Percentiles rank a stretch among this genome's conserved stretches.
These are phyloP conservation scores for Nomada fabriciana DNA, from an alignment of 2,888 invertebrate genomes.

Conservation along the genomic window DNA sequence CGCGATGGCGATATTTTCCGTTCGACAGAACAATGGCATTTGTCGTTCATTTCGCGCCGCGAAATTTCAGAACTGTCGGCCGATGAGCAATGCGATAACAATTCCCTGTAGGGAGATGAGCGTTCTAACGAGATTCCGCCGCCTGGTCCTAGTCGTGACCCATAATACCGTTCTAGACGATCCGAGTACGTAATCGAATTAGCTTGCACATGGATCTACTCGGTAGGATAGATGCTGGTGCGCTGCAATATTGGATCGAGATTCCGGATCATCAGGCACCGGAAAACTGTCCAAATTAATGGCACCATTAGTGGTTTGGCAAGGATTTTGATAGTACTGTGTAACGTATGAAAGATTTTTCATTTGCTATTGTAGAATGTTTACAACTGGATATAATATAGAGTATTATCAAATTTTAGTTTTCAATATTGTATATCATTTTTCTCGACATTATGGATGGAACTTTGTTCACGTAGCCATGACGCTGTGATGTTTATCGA, in stretches of 20 bases:
- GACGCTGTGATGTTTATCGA: too few species aligned
- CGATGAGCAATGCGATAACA: conserved; percentile 66
- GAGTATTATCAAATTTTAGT: too few species aligned
- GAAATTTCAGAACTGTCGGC: conserved; percentile 50
- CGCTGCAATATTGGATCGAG: conserved; percentile 48
- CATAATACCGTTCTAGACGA: conserved; percentile 62
- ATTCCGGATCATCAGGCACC: conserved; percentile 36
- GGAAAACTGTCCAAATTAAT: conserved; percentile 35
- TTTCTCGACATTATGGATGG: too few species aligned
- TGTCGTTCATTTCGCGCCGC: conserved; percentile 48
- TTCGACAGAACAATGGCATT: conserved; percentile 34
- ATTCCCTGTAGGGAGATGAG: conserved; percentile 72
- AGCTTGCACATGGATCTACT: conserved; percentile 68
- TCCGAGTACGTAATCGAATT: conserved; percentile 70
- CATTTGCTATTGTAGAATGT: background rate
- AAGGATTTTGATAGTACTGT: background rate
- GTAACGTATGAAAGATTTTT: background rate
- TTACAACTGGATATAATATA: background rate
- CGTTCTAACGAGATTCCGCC: conserved; percentile 71
- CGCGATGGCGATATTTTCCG: conserved; percentile 20
- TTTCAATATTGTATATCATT: too few species aligned
- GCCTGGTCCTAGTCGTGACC: conserved; percentile 54
- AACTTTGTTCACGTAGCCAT: too few species aligned
- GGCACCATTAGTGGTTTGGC: background rate
- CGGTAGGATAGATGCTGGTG: conserved; percentile 31